Evolutionary conservation across 2,888 invertebrate species (phyloP).

Genomic region (Bembecia ichneumoniformis): DNA sequence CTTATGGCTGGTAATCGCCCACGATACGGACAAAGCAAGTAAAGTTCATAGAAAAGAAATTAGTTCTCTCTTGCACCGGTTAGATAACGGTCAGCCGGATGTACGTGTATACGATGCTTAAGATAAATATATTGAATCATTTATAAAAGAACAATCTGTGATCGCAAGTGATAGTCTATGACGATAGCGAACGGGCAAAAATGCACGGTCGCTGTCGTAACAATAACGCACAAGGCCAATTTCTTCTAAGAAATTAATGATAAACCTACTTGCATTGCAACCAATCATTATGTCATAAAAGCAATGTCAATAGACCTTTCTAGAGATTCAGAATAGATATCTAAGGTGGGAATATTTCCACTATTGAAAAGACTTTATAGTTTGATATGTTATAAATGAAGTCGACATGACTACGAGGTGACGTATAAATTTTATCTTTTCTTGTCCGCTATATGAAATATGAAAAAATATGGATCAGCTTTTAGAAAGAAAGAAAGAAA

Average conservation of each 20-base stretch:
- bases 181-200: slow-evolving; percentile 37
- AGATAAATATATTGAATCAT: slow-evolving; percentile 60
- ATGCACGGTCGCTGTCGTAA: slow-evolving; percentile 38
- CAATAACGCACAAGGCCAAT: slow-evolving; percentile 11
- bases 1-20: slow-evolving; percentile 3
- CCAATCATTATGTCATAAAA: slow-evolving; percentile 3
- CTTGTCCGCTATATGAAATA: too few species aligned
- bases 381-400: too few species aligned
- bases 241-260: background rate
- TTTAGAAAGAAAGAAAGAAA: too few species aligned
- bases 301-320: background rate
- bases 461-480: too few species aligned
- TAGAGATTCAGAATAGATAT: background rate
- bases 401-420: too few species aligned
- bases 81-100: slow-evolving; percentile 64
- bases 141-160: slow-evolving; percentile 60
- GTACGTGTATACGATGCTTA: slow-evolving; percentile 57
- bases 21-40: slow-evolving; percentile 8
- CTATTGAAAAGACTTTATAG: too few species aligned
- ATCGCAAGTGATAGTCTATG: slow-evolving; percentile 66
- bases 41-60: slow-evolving; percentile 28
- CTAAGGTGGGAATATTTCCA: background rate
- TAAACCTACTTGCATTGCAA: background rate
- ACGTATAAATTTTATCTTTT: too few species aligned
- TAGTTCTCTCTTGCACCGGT: slow-evolving; percentile 45